Evolutionary conservation across 2,888 invertebrate species (phyloP), one percentile per base, ranked within the genome.

Genomic region (Trachelus stipa): DNA sequence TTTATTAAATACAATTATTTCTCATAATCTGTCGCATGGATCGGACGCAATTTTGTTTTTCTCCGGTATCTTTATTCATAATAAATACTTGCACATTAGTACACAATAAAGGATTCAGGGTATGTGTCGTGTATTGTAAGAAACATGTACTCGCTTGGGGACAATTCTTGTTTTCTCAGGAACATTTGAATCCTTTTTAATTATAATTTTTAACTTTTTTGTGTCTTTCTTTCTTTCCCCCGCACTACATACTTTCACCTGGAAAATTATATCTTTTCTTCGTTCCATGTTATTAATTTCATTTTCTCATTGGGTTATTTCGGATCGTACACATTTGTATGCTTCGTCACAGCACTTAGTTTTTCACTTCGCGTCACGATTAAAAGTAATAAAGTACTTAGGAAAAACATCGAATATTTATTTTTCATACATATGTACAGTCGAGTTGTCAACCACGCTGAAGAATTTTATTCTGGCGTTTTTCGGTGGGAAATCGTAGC

Each of bases 371-470:
- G 56, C 56, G 56, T 56, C 56, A 56, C 56, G 23, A 56, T 56
- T 34, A 11, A 15, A 71, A 71, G 30, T 71, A 71, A 71, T 71
- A 71, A 71, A 71, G 11, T 71, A 71, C 71, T 71, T 71, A 71
- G 71, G 33, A 69, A 69, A 40, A 74, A 68, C 56, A 76, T 74
- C 71, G 31, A 75, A 37, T 23, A 73, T 76, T 34, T 68, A 74
- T 33, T 30, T 79, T 80, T 76, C 76, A 79, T 79, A 81, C 77
- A 80, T 80, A 80, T 81, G 34, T 81, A 81, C 81, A 80, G 77
- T 76, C 35, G 74, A 68, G 34, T 23, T 68, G 37, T 77, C 74
- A 15, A 34, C 73, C 56, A 56, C 56, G 56, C 56, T 56, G 23
- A 15, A 23, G 56, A 56, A 56, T 56, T 56, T 56, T 23, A 23